Conservation (phyloP, 2,113 vertebrate genomes). For the Asarcornis scutulata region DNA sequence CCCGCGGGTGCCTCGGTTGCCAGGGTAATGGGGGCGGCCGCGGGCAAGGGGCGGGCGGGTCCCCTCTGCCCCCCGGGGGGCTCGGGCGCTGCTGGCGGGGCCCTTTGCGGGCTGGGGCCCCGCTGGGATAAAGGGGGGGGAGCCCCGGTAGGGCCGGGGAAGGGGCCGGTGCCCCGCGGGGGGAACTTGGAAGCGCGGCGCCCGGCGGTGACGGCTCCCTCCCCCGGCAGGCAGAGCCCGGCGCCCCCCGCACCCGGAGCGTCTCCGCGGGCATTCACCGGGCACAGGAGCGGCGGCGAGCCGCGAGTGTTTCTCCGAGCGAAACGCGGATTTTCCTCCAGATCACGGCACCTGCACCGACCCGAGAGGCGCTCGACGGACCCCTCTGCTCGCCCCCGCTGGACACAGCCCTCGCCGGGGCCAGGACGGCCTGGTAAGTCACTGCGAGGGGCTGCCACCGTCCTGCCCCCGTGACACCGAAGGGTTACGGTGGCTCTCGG, state of each 20-base stretch:
- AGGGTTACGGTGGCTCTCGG: background rate
- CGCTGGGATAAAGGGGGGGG: background rate
- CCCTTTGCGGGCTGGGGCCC: background rate
- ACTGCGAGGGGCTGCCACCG: background rate
- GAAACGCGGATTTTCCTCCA: background rate
- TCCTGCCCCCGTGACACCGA: fast-evolving
- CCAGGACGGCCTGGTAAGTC: background rate
- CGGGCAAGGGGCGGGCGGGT: too few relatives aligned
- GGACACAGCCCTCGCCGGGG: background rate
- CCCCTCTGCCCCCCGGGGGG: too few relatives aligned
- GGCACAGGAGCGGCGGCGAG: background rate
- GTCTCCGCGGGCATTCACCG: background rate
- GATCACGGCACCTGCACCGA: background rate
- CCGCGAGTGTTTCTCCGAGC: background rate
- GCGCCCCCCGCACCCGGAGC: background rate
- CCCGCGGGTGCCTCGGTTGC: too few relatives aligned
- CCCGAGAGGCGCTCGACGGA: too few relatives aligned
- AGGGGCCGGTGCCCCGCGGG: background rate
- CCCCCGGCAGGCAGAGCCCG: background rate
- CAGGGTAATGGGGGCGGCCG: too few relatives aligned
- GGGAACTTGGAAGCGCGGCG: background rate
- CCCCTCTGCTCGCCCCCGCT: background rate
- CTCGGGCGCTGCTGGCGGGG: too few relatives aligned
- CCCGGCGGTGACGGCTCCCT: background rate
- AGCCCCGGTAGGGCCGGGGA: background rate